These are phyloP conservation scores for Drosophila mimica DNA, from an alignment of 2,888 invertebrate genomes.

Conservation along the genomic window DNA sequence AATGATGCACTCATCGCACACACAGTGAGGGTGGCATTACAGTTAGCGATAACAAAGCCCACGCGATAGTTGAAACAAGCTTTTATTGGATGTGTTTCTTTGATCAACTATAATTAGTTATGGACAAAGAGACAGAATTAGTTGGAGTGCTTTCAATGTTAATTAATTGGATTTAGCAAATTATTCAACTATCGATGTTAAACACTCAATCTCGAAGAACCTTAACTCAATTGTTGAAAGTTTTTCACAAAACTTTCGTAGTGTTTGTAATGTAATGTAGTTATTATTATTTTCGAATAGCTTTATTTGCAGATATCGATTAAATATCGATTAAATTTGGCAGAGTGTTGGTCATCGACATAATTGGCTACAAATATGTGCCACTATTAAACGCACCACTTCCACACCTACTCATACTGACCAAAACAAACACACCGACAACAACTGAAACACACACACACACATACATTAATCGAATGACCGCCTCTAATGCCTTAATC, in stretches of 20 bases:
- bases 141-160: not conserved
- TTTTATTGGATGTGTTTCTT: not conserved
- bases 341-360: not conserved
- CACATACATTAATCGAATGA: constrained; percentile 16
- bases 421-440: not conserved
- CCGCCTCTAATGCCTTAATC: constrained; percentile 48
- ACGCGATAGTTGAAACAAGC: not conserved
- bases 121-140: not conserved
- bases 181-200: not conserved
- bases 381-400: not conserved
- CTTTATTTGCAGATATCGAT: not conserved
- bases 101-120: not conserved
- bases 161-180: not conserved
- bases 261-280: not conserved
- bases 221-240: not conserved
- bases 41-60: not conserved
- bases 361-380: constrained; percentile 10
- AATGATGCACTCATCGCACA: constrained; percentile 12
- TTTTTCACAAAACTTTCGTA: not conserved
- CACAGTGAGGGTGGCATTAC: not conserved
- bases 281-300: not conserved
- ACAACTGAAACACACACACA: not conserved
- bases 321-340: constrained; percentile 5
- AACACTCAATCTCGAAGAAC: not conserved
- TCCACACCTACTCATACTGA: not conserved